Conservation (phyloP, 2,113 vertebrate genomes). For the Myrmecobius fasciatus region DNA sequence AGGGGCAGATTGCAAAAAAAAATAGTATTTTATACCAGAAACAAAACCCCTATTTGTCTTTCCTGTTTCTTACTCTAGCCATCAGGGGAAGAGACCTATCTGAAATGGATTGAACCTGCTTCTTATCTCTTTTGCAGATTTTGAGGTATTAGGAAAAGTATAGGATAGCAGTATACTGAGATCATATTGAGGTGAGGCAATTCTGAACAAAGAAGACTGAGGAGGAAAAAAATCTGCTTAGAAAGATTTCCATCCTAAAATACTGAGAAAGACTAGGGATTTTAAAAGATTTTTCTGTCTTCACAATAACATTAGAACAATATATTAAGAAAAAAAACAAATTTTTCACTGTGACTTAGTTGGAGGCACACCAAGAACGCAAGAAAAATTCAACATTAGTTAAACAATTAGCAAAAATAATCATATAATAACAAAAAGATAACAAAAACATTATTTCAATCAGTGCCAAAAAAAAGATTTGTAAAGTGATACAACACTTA, state of each 20-base stretch:
- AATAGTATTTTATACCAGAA: not conserved
- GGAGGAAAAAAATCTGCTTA: not conserved
- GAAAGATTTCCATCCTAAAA: not conserved
- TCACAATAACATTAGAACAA: not conserved
- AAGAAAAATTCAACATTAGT: no score
- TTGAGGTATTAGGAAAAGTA: not conserved
- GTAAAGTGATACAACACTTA: no score
- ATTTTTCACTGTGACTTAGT: no score
- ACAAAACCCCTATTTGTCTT: not conserved
- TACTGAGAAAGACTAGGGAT: not conserved
- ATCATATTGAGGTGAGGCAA: not conserved
- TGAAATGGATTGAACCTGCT: not conserved
- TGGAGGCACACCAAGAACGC: no score
- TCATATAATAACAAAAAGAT: no score
- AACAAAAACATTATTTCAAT: no score
- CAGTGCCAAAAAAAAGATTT: no score
- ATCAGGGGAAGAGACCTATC: not conserved
- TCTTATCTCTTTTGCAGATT: not conserved
- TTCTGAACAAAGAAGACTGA: not conserved
- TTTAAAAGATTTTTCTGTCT: not conserved
- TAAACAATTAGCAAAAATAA: no score
- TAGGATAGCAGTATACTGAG: not conserved
- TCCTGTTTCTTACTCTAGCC: not conserved
- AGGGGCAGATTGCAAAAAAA: not conserved
- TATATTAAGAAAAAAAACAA: no score